Conservation (phyloP, 2,888 invertebrate genomes). For the Spodoptera picta region DNA sequence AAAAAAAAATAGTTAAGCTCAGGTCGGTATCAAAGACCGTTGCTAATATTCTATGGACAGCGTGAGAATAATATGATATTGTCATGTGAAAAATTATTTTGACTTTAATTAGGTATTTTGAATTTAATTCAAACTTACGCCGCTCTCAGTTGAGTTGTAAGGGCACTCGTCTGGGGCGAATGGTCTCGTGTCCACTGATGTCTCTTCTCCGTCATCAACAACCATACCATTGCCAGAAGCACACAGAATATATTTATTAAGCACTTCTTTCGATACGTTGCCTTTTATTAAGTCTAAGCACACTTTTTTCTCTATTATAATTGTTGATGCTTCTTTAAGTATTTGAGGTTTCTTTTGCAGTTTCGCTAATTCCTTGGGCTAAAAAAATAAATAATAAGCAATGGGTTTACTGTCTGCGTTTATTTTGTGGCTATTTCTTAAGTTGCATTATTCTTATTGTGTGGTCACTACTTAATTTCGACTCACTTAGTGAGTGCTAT, state of each 20-base stretch:
- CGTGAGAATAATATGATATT: no score
- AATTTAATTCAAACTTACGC: background rate
- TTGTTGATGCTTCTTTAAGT: conserved; percentile 30
- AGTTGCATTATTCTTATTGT: no score
- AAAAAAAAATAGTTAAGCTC: no score
- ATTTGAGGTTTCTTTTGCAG: conserved; percentile 2
- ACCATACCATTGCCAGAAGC: conserved; percentile 17
- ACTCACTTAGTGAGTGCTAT: no score
- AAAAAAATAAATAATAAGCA: background rate
- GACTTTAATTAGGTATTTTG: no score
- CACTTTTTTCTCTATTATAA: conserved; percentile 9
- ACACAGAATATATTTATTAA: conserved; percentile 31
- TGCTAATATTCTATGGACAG: no score
- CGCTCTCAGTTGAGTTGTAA: background rate
- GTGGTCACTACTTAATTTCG: no score
- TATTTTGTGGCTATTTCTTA: no score
- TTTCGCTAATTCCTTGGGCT: background rate
- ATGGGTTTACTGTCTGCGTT: no score
- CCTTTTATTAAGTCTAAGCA: conserved; percentile 12
- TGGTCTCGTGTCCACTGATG: background rate
- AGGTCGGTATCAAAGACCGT: no score
- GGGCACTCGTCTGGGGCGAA: background rate
- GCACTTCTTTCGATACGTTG: conserved; percentile 3
- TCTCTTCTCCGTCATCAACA: conserved; percentile 8
- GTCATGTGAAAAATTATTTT: no score